Evolutionary conservation across 1,140 invertebrate genomes (phyloP).

Genomic region (Ostrea edulis): DNA sequence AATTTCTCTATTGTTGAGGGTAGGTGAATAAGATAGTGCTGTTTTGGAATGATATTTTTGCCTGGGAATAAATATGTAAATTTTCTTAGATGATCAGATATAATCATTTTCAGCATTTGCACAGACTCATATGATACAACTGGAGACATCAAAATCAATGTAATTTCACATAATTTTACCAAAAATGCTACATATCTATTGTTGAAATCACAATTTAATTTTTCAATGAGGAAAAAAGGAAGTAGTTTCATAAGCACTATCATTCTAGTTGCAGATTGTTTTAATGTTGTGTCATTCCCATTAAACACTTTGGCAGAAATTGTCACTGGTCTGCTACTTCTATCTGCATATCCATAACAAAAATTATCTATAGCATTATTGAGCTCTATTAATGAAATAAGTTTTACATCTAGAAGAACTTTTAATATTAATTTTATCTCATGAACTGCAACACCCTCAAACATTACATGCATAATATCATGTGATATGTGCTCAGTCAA

Average conservation of each 20-base stretch:
- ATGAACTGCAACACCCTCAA: constrained; percentile 50
- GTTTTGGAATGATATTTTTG: constrained; percentile 47
- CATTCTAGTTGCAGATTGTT: constrained; percentile 2
- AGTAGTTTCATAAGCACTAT: constrained; percentile 33
- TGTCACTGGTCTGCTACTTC: constrained; percentile 13
- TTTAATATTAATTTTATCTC: constrained; percentile 36
- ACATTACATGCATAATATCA: constrained; percentile 46
- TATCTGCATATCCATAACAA: constrained; percentile 48
- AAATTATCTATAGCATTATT: constrained; percentile 30
- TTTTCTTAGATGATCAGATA: constrained; percentile 39
- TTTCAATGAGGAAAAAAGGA: constrained; percentile 48
- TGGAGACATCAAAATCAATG: constrained; percentile 36
- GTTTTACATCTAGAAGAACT: neutral
- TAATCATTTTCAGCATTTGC: constrained; percentile 22
- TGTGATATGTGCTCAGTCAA: constrained; percentile 26
- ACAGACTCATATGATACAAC: constrained; percentile 39
- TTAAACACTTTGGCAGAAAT: constrained; percentile 43
- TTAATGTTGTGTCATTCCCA: constrained; percentile 29
- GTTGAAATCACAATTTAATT: constrained; percentile 45
- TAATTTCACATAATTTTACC: constrained; percentile 47
- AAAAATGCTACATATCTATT: constrained; percentile 42
- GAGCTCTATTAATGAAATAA: constrained; percentile 35
- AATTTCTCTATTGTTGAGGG: constrained; percentile 47
- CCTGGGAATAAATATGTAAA: constrained; percentile 28
- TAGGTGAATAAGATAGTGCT: constrained; percentile 45